phyloP scores from a whole-genome alignment of 2,888 invertebrate genomes.

The Crematogaster levior region DNA sequence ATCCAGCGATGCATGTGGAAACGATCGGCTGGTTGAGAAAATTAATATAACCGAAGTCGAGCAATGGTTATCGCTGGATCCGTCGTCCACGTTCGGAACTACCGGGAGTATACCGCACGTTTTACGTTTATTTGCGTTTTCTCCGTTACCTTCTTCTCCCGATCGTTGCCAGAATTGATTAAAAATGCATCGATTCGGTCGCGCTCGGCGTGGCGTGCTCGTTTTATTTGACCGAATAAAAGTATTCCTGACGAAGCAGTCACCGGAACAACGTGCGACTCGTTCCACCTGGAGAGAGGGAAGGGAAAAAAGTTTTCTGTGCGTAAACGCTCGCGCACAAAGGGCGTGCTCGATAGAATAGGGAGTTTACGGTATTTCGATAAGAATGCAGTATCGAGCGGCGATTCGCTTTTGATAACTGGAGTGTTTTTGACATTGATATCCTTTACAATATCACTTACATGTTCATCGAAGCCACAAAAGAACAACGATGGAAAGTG shows the following conservation, averaged over 20 bases:
- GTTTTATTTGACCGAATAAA: slow-evolving; percentile 19
- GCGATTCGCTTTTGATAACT: neutral
- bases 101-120: neutral
- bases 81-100: neutral
- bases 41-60: neutral
- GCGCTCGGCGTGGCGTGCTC: neutral
- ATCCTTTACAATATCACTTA: neutral
- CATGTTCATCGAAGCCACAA: neutral
- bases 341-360: neutral
- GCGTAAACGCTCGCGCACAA: slow-evolving; percentile 25
- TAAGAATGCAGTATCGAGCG: slow-evolving; percentile 37
- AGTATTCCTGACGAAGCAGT: neutral
- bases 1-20: neutral
- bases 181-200: slow-evolving; percentile 17
- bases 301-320: neutral
- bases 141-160: neutral
- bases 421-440: slow-evolving; percentile 20
- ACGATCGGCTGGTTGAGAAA: neutral
- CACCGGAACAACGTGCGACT: neutral
- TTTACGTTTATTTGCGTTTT: slow-evolving; percentile 13
- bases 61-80: neutral
- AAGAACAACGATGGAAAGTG: neutral
- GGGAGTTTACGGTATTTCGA: slow-evolving; percentile 31
- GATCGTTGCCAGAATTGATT: neutral
- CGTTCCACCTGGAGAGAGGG: neutral